These are phyloP conservation scores for Peromyscus polionotus DNA, from an alignment of 2,113 vertebrate genomes.

Conservation along the genomic window DNA sequence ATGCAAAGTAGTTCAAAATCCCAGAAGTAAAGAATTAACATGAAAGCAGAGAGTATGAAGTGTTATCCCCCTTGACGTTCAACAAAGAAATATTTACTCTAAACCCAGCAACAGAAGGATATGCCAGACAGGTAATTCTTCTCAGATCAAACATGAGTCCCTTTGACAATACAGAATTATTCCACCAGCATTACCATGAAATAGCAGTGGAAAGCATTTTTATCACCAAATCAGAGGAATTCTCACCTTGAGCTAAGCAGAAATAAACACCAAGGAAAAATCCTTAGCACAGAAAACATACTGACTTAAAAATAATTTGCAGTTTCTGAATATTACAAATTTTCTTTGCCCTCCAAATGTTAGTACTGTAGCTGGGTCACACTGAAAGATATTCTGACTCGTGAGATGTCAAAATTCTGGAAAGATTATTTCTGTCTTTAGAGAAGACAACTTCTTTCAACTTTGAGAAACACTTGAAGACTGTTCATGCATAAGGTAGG, in stretches of 20 bases:
- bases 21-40: neutral
- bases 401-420: neutral
- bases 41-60: neutral
- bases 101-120: neutral
- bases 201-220: neutral
- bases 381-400: neutral
- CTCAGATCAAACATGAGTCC: neutral
- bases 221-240: neutral
- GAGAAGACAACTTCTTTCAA: neutral
- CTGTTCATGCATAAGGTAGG: neutral
- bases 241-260: neutral
- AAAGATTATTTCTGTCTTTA: neutral
- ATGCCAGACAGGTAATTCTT: neutral
- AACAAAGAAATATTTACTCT: neutral
- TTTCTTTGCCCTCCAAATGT: neutral
- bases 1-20: neutral
- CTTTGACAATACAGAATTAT: neutral
- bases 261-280: neutral
- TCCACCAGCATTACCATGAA: neutral
- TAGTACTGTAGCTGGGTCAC: neutral
- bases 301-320: neutral
- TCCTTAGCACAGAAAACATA: neutral
- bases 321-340: neutral
- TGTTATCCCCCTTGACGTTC: too few species aligned
- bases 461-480: neutral